Evolutionary conservation across 2,888 invertebrate genomes (phyloP).

Genomic region (Operophtera brumata): DNA sequence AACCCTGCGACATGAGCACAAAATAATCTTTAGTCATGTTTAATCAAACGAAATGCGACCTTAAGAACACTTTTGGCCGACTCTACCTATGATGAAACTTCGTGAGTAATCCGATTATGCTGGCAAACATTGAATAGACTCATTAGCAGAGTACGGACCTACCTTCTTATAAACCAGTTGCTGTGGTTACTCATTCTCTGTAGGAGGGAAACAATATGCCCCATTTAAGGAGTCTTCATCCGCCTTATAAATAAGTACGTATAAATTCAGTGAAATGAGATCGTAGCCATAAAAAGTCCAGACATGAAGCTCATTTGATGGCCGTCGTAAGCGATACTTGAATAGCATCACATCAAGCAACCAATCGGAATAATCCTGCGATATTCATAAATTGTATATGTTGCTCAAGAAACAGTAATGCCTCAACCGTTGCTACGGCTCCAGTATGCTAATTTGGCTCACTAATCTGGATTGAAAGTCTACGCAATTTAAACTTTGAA

Average conservation of each 20-base stretch:
- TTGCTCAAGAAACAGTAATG: conserved; percentile 20
- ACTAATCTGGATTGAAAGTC: conserved; percentile 20
- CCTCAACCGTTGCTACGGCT: conserved; percentile 4
- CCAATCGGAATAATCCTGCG: conserved; percentile 26
- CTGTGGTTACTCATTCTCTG: conserved; percentile 4
- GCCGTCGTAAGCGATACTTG: conserved; percentile 25
- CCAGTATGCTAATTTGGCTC: conserved; percentile 24
- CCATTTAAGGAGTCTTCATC: background rate
- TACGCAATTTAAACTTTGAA: conserved; percentile 9
- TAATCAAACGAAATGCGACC: background rate
- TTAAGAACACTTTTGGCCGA: conserved; percentile 2
- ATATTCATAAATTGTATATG: conserved; percentile 28
- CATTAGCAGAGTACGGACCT: conserved; percentile 13
- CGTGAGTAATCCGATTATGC: conserved; percentile 15
- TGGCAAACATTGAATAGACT: conserved; percentile 19
- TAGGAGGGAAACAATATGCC: conserved; percentile 6
- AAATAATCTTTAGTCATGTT: background rate
- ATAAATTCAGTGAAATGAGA: conserved; percentile 27
- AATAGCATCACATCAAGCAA: conserved; percentile 17
- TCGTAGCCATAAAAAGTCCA: conserved; percentile 26
- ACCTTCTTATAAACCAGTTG: conserved; percentile 1
- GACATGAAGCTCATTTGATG: conserved; percentile 25
- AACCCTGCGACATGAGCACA: too few species aligned
- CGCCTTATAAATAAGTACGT: background rate
- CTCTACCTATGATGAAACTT: conserved; percentile 8